Percentiles rank a stretch among this genome's conserved stretches.
Evolutionary conservation across 2,113 vertebrate genomes (phyloP).

Genomic region (Chinchilla lanigera): DNA sequence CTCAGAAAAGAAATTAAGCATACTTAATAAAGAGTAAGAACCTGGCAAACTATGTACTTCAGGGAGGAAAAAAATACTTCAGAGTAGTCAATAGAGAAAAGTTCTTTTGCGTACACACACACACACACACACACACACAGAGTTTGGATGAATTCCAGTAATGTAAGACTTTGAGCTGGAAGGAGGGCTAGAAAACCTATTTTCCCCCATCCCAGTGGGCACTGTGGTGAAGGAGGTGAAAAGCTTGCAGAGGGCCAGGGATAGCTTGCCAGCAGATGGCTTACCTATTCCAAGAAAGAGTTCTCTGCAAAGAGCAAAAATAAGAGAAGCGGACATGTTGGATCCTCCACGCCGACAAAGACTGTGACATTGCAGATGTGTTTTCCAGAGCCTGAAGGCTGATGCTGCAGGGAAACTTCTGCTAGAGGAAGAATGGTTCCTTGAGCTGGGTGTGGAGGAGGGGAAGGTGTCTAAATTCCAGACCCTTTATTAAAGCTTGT

Average conservation of each 20-base stretch:
- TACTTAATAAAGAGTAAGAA: slow-evolving; percentile 20
- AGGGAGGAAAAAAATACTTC: neutral
- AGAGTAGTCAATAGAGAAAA: slow-evolving; percentile 47
- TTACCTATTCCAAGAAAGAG: slow-evolving; percentile 18
- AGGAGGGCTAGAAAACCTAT: neutral
- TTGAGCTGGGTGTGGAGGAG: neutral
- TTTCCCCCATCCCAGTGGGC: neutral
- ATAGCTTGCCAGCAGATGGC: neutral
- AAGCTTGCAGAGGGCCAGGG: neutral
- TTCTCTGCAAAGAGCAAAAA: neutral
- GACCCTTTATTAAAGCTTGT: slow-evolving; percentile 71
- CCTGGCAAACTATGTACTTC: neutral
- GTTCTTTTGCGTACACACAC: neutral
- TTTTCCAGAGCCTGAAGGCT: neutral
- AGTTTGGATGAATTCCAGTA: slow-evolving; percentile 46
- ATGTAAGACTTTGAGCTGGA: slow-evolving; percentile 22
- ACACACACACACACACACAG: neutral
- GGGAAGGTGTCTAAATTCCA: slow-evolving; percentile 27
- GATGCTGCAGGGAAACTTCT: neutral
- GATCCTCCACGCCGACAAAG: neutral
- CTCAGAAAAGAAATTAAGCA: neutral
- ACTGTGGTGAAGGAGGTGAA: neutral
- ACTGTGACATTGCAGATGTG: neutral
- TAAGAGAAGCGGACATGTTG: neutral
- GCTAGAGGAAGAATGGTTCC: neutral